Base-by-base conservation (phyloP, 2,888 invertebrate genomes). In the Idaea straminata region DNA sequence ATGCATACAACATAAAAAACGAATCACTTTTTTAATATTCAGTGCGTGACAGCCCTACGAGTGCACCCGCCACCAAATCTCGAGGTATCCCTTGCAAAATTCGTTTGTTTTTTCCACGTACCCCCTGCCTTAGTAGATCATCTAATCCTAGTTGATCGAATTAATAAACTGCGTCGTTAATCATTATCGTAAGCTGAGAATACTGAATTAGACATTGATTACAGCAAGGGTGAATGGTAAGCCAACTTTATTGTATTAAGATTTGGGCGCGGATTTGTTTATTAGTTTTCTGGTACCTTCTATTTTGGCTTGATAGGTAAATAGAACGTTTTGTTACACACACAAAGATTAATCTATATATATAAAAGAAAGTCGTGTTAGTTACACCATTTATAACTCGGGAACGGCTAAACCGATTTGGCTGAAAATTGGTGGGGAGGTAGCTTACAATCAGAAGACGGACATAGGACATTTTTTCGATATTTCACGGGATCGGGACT, bases 151-250 rank as follows among this genome's bases (percentile, higher is more conserved):
- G 82, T 78, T 84, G 87, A 90, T 91, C 88, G 91, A 90, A 92
- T 92, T 92, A 92, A 91, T 91, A 89, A 87, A 87, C 83, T 86
- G 84, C 85, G 90, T 91, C 92, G 92, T 92, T 91, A 85, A 91
- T 92, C 92, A 92, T 92, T 91, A 91, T 89, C 77, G 89, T 90
- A 87, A 91, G 89, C 91, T 86, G 77, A 81, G 90, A 89, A 89
- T 89, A 87, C 86, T 71, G 80, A 86, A 89, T 89, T 85, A 91
- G 91, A 91, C 91, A 83, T 83, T 91, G 91, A 92, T 92, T 87
- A 82, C 86, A 79, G 75, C 76, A 82, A 85, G 87, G 90, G 88
- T 87, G 89, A 83, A 84, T 77, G 77, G 76, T 87, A 87, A 87
- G 83, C 82, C 78, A 78, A 74, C 76, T 78, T 76, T 78, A 78